A percentile compares a stretch with the other conserved stretches of the same genome.
Conservation (phyloP, 2,888 invertebrate species). For the Rosalia funebris region DNA sequence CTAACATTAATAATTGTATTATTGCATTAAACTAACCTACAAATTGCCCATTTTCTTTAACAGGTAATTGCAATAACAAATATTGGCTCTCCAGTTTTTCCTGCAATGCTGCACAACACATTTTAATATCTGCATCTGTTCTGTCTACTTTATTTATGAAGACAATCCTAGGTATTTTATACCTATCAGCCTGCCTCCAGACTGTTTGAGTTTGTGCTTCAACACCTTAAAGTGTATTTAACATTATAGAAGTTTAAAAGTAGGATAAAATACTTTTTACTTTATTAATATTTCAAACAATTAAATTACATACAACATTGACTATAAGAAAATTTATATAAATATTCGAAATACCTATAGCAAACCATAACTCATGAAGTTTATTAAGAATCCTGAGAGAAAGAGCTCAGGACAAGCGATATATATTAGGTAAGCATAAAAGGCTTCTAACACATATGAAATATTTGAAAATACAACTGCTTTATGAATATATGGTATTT, state of each 20-base stretch:
- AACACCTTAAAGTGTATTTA: slow-evolving; percentile 72
- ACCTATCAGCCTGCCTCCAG: slow-evolving; percentile 92
- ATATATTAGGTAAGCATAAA: too few species aligned
- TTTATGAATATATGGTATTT: not conserved
- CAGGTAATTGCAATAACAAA: slow-evolving; percentile 64
- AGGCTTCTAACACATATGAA: too few species aligned
- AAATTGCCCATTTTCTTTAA: slow-evolving; percentile 68
- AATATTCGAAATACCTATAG: too few species aligned
- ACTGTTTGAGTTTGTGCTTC: slow-evolving; percentile 98
- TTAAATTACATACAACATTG: too few species aligned
- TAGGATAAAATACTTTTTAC: too few species aligned
- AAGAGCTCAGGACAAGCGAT: too few species aligned
- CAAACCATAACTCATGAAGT: too few species aligned
- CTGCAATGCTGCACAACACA: slow-evolving; percentile 76
- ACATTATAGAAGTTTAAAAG: not conserved
- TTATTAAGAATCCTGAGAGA: too few species aligned
- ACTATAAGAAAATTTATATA: too few species aligned
- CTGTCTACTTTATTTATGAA: slow-evolving; percentile 99
- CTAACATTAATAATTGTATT: too few species aligned
- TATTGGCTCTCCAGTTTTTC: slow-evolving; percentile 70
- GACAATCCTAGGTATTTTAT: slow-evolving; percentile 84
- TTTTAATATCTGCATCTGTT: slow-evolving; percentile 73
- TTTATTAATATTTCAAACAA: too few species aligned
- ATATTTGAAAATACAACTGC: too few species aligned
- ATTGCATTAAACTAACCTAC: slow-evolving; percentile 67